A percentile compares a stretch with the other conserved stretches of the same genome.
Evolutionary conservation across 2,888 invertebrate species (phyloP).

Genomic region (Dicyrtoma fusca): DNA sequence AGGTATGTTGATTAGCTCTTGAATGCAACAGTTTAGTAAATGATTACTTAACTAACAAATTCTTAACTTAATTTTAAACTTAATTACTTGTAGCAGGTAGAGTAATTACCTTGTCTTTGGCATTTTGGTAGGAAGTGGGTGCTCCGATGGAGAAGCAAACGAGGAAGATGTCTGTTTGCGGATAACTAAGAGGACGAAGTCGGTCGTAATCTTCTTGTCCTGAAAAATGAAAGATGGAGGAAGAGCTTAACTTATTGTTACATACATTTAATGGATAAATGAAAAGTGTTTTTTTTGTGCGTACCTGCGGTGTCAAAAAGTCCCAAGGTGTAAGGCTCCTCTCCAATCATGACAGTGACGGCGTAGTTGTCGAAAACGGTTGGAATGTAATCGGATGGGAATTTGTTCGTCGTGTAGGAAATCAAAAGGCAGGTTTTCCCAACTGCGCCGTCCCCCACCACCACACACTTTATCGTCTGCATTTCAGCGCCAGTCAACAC

Average conservation of each 20-base stretch:
- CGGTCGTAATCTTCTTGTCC: conserved; percentile 86
- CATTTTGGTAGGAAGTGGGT: conserved; percentile 99
- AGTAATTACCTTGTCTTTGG: conserved; percentile 97
- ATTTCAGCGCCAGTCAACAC: too few species aligned
- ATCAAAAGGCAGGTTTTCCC: conserved; percentile 96
- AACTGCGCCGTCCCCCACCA: conserved; percentile 67
- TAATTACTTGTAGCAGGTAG: too few species aligned
- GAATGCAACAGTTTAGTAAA: too few species aligned
- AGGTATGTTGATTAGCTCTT: too few species aligned
- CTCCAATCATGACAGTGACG: conserved; percentile 99
- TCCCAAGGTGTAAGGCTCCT: conserved; percentile 97
- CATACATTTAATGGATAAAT: too few species aligned
- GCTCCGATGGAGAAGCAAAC: conserved; percentile 99
- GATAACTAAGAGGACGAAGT: conserved; percentile 66
- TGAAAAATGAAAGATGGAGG: not conserved
- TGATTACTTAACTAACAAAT: too few species aligned
- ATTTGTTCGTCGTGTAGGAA: too few species aligned
- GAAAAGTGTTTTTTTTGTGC: too few species aligned
- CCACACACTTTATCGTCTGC: conserved; percentile 32
- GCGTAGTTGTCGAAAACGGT: conserved; percentile 94
- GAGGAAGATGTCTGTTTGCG: conserved; percentile 88
- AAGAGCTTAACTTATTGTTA: too few species aligned
- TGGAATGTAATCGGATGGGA: conserved; percentile 66
- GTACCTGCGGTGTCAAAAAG: conserved; percentile 95
- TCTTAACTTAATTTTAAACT: too few species aligned